Conservation (phyloP, 2,888 invertebrate genomes). For the Arctia plantaginis region DNA sequence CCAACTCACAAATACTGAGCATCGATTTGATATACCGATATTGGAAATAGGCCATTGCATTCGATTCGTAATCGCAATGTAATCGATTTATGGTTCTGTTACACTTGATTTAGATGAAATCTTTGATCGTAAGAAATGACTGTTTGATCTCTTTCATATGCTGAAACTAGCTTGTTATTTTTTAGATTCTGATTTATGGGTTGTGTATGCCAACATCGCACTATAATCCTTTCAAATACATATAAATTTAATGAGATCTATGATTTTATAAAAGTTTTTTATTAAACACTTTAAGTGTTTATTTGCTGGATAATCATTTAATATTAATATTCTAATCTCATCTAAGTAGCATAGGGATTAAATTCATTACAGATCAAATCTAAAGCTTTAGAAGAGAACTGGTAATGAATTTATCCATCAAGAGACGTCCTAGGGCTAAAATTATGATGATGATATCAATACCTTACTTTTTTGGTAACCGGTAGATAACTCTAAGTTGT, state of each 20-base stretch:
- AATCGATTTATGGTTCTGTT: conserved; percentile 35
- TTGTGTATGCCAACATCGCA: conserved; percentile 39
- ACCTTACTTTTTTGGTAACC: not conserved
- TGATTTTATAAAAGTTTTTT: conserved; percentile 4
- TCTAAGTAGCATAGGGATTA: not conserved
- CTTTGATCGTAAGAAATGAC: conserved; percentile 42
- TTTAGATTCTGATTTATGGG: conserved; percentile 45
- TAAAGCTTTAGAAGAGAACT: not conserved
- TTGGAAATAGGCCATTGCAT: conserved; percentile 40
- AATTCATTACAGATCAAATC: not conserved
- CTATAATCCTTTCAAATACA: conserved; percentile 14
- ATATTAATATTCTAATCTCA: not conserved
- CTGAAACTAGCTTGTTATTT: conserved; percentile 34
- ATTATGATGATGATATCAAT: too few species aligned
- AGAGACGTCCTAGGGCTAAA: not conserved
- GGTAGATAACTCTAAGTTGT: not conserved
- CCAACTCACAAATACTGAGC: conserved; percentile 59
- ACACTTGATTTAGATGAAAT: conserved; percentile 39
- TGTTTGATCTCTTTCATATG: conserved; percentile 44
- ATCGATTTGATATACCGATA: conserved; percentile 36
- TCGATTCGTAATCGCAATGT: conserved; percentile 44
- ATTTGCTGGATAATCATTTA: not conserved
- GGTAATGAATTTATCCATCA: not conserved
- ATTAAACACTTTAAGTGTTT: not conserved
- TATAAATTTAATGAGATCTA: conserved; percentile 10